Evolutionary conservation across 2,113 vertebrate species (phyloP).

Genomic region (Grantiella picta): DNA sequence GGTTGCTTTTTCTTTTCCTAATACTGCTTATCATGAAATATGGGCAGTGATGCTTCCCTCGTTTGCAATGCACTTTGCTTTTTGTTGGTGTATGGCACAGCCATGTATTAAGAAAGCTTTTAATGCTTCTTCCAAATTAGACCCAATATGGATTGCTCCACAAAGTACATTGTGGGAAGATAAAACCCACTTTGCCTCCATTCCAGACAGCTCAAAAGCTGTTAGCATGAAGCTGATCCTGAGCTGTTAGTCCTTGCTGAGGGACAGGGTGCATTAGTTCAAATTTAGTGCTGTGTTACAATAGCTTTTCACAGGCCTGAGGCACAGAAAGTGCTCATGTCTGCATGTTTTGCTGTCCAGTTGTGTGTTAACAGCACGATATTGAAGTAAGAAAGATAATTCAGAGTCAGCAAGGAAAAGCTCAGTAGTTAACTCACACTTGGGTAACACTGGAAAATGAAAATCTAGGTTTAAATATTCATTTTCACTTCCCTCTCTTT

Average conservation of each 20-base stretch:
- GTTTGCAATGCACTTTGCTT: neutral
- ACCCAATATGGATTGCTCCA: neutral
- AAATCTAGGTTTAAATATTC: neutral
- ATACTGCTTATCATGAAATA: neutral
- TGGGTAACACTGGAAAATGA: neutral
- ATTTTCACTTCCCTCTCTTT: neutral
- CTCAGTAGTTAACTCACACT: neutral
- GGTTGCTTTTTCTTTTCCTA: neutral
- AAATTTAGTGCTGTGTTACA: neutral
- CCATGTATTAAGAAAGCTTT: neutral
- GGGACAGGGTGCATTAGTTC: neutral
- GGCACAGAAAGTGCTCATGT: neutral
- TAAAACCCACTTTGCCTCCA: conserved; percentile 2
- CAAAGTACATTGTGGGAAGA: neutral
- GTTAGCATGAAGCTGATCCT: neutral
- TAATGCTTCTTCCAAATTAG: neutral
- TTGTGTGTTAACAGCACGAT: neutral
- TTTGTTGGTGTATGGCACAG: neutral
- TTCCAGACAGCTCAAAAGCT: neutral
- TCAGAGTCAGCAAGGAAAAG: neutral
- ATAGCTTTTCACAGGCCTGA: neutral
- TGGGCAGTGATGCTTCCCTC: neutral
- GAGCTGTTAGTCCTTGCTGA: neutral
- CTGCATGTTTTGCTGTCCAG: neutral
- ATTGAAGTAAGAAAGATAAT: neutral